Evolutionary conservation across 2,888 invertebrate species (phyloP), one percentile per base, ranked within the genome.

Genomic region (Caenorhabditis zanzibari): DNA sequence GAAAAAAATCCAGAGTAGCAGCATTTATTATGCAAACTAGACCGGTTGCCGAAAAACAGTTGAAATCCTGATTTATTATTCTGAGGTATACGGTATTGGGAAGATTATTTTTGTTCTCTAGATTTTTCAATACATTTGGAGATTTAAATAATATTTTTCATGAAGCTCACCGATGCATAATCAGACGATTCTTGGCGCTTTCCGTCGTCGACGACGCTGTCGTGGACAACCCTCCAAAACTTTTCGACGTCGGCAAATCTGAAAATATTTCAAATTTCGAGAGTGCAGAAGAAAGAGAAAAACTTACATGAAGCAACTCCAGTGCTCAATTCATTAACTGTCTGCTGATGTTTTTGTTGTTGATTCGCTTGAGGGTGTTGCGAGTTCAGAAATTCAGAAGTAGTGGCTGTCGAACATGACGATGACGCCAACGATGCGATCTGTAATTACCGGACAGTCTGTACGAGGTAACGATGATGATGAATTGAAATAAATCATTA

Each of bases 151-250:
- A 64, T 1, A 32, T 28, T 56, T 68, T 35, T 52, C 28, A 69
- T 52, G 56, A 26, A 19, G 54, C 84, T 68, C 28, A 86, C 88
- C 88, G 75, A 75, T 88, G 88, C 88, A 88, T 88, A 80, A 88
- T 88, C 79, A 88, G 71, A 59, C 86, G 87, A 73, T 85, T 86
- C 38, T 87, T 87, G 49, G 86, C 85, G 59, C 68, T 81, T 63
- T 82, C 82, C 22, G 68, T 68, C 49, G 73, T 64, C 66, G 72
- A 61, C 72, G 66, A 59, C 63, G 80, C 66, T 38, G 80, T 44
- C 72, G 82, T 75, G 41, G 75, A 69, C 61, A 77, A 56, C 28
- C 77, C 82, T 56, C 77, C 82, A 63, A 77, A 74, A 79, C 82
- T 82, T 64, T 77, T 77, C 66, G 82, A 82, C 41, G 77, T 68